Conservation (phyloP, 2,113 vertebrate species). For the Sinocyclocheilus rhinocerous region DNA sequence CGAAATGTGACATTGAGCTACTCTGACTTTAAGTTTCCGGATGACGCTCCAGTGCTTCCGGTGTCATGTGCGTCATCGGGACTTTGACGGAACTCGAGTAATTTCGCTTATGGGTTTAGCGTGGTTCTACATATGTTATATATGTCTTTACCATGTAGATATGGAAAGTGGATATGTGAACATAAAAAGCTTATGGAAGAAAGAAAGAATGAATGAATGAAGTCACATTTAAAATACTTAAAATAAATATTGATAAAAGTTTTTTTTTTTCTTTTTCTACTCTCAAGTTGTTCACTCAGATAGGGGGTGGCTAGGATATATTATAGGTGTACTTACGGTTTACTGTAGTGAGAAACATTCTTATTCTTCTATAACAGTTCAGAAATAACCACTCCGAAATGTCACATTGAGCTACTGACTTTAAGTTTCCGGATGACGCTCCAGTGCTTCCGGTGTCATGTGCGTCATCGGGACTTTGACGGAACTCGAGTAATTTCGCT, state of each 20-base stretch:
- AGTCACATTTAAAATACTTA: too few relatives aligned
- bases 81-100: neutral
- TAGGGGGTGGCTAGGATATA: too few relatives aligned
- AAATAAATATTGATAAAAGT: too few relatives aligned
- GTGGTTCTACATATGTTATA: too few relatives aligned
- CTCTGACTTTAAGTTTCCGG: neutral
- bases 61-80: slow-evolving; percentile 28
- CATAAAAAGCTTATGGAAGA: too few relatives aligned
- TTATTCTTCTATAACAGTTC: neutral
- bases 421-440: neutral
- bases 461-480: neutral
- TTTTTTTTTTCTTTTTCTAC: too few relatives aligned
- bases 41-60: slow-evolving; percentile 53
- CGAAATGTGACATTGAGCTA: slow-evolving; percentile 70
- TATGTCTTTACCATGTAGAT: too few relatives aligned
- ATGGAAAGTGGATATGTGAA: too few relatives aligned
- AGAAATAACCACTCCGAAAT: slow-evolving; percentile 24
- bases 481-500: neutral
- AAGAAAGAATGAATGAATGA: too few relatives aligned
- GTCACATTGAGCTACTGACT: slow-evolving; percentile 68
- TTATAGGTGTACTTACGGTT: slow-evolving; percentile 72
- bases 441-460: slow-evolving; percentile 60
- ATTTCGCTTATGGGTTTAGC: neutral
- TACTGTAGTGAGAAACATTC: slow-evolving; percentile 75
- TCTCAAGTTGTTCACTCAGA: too few relatives aligned